Evolutionary conservation across 2,888 invertebrate species (phyloP).

Genomic region (Abrostola triplasia): DNA sequence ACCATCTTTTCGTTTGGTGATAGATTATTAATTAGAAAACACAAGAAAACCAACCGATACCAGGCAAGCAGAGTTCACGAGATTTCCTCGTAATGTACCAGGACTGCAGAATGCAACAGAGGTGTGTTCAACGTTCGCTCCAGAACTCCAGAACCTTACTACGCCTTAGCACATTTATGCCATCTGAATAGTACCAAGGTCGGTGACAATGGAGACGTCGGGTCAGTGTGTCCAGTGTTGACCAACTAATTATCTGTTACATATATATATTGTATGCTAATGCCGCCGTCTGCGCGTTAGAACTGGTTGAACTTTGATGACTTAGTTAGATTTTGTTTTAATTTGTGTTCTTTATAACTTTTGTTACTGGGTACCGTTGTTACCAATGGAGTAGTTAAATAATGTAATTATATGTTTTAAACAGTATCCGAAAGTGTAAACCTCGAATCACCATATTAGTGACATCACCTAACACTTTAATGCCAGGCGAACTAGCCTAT

Average conservation of each 20-base stretch:
- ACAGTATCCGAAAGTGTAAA: neutral
- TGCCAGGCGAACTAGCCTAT: constrained; percentile 15
- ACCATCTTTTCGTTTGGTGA: neutral
- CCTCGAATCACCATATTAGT: neutral
- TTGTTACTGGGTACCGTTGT: neutral
- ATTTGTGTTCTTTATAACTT: constrained; percentile 10
- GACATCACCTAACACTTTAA: constrained; percentile 15
- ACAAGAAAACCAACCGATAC: neutral
- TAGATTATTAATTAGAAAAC: neutral
- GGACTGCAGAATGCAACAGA: constrained; percentile 25
- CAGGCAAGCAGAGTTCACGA: neutral
- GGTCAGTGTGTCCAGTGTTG: constrained; percentile 70
- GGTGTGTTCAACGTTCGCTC: neutral
- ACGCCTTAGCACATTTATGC: constrained; percentile 43
- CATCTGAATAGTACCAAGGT: constrained; percentile 66
- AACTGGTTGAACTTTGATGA: constrained; percentile 47
- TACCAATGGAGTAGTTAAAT: neutral
- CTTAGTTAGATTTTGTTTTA: constrained; percentile 41
- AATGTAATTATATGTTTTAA: too few species aligned
- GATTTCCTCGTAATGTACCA: constrained; percentile 15
- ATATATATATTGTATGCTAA: constrained; percentile 70
- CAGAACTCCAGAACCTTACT: constrained; percentile 21
- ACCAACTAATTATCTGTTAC: constrained; percentile 66
- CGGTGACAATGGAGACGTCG: constrained; percentile 63
- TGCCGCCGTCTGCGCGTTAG: constrained; percentile 44